These are phyloP conservation scores for Aphidius colemani DNA, from an alignment of 2,888 invertebrate genomes.

Conservation along the genomic window DNA sequence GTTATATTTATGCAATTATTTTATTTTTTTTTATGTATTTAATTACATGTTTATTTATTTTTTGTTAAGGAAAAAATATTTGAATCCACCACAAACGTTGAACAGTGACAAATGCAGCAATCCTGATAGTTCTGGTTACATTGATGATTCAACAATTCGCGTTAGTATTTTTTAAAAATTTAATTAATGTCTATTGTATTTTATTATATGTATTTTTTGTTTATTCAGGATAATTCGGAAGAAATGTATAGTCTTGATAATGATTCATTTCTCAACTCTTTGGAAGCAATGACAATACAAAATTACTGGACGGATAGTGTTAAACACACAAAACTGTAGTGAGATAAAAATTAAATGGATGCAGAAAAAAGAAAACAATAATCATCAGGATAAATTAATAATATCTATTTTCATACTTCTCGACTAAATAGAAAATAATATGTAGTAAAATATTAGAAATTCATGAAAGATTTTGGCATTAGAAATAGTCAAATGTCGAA, in stretches of 20 bases:
- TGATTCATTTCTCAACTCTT: slow-evolving; percentile 89
- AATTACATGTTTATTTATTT: slow-evolving; percentile 6
- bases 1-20: not conserved
- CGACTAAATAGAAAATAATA: slow-evolving; percentile 23
- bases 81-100: slow-evolving; percentile 82
- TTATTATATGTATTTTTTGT: not conserved
- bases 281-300: slow-evolving; percentile 93
- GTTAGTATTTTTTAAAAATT: slow-evolving; percentile 62
- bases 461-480: not conserved
- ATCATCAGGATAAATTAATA: not conserved
- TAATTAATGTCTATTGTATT: not conserved
- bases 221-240: slow-evolving; percentile 82
- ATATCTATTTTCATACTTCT: not conserved
- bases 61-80: slow-evolving; percentile 66
- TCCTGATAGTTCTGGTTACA: slow-evolving; percentile 84
- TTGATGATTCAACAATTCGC: slow-evolving; percentile 84
- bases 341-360: slow-evolving; percentile 37
- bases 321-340: slow-evolving; percentile 84
- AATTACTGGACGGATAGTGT: slow-evolving; percentile 93
- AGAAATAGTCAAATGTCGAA: slow-evolving; percentile 22
- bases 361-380: slow-evolving; percentile 22
- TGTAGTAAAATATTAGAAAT: slow-evolving; percentile 9
- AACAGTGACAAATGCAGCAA: slow-evolving; percentile 79
- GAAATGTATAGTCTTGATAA: slow-evolving; percentile 95
- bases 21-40: slow-evolving; percentile 1